A percentile compares a stretch with the other conserved stretches of the same genome.
Conservation (phyloP, 92 coral and sea anemone genomes). For the Phenganax subtilis region DNA sequence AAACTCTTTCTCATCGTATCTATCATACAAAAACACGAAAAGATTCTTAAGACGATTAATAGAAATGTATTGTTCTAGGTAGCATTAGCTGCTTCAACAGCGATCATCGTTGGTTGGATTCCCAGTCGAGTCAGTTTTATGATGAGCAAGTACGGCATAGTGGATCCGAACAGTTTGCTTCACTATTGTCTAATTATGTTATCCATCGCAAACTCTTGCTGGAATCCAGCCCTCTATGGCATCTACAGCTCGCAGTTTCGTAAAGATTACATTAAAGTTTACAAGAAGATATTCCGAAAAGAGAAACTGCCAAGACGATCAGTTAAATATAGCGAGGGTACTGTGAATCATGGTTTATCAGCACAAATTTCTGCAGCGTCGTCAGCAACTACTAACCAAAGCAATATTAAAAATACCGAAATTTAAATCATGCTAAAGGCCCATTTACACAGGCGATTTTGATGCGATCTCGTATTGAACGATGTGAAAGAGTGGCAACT, state of each 20-base stretch:
- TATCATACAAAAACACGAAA: no score
- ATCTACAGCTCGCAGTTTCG: constrained; percentile 27
- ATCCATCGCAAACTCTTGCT: background rate
- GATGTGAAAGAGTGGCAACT: no score
- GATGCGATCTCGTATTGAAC: no score
- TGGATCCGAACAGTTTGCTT: constrained; percentile 5
- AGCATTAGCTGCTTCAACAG: constrained; percentile 57
- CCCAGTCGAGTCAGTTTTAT: constrained; percentile 21
- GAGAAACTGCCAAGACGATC: background rate
- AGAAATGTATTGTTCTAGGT: no score
- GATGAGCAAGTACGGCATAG: constrained; percentile 6
- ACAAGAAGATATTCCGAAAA: background rate
- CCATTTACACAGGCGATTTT: background rate
- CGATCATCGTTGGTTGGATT: constrained; percentile 68
- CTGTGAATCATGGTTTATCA: background rate
- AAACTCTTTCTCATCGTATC: no score
- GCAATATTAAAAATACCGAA: background rate
- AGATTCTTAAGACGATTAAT: no score
- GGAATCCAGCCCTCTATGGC: constrained; percentile 24
- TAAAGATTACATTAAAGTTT: constrained; percentile 21
- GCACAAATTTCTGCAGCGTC: no score
- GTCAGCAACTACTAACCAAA: background rate
- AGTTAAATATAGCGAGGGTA: background rate
- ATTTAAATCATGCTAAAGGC: background rate
- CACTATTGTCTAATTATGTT: constrained; percentile 21